Percentiles rank a stretch among this genome's conserved stretches.
These are phyloP conservation scores for Epinephelus fuscoguttatus DNA, from an alignment of 2,113 vertebrate genomes.

Conservation along the genomic window DNA sequence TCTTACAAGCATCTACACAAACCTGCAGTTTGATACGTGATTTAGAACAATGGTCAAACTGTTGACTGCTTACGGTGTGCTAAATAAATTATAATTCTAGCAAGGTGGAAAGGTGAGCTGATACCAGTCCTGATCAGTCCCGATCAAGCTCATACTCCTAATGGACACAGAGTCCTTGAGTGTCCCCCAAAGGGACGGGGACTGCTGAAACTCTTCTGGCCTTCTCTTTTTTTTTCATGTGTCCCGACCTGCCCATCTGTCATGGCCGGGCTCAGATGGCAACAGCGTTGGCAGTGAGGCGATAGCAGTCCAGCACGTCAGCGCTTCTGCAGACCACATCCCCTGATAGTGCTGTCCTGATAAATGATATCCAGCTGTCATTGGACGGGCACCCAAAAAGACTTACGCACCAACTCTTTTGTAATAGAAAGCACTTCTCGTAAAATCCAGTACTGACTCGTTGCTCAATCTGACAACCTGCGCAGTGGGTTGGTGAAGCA, in stretches of 20 bases:
- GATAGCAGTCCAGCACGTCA: slow-evolving; percentile 67
- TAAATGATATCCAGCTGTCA: slow-evolving; percentile 70
- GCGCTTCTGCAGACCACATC: slow-evolving; percentile 66
- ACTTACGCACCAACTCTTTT: slow-evolving; percentile 44
- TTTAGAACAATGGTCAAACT: background rate
- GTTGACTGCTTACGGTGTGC: background rate
- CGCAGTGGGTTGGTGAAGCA: slow-evolving; percentile 24
- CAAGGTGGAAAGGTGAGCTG: background rate
- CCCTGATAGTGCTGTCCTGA: slow-evolving; percentile 66
- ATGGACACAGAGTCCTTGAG: slow-evolving; percentile 5
- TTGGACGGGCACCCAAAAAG: slow-evolving; percentile 53
- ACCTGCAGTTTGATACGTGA: background rate
- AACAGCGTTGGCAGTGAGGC: slow-evolving; percentile 47
- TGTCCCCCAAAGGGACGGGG: slow-evolving; percentile 24
- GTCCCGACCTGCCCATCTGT: slow-evolving; percentile 61
- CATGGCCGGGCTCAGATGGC: slow-evolving; percentile 63
- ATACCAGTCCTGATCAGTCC: background rate
- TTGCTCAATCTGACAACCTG: slow-evolving; percentile 48
- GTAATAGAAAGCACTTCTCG: slow-evolving; percentile 55
- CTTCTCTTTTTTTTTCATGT: slow-evolving; percentile 19
- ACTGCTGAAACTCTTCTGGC: slow-evolving; percentile 23
- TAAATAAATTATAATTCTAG: slow-evolving; percentile 21
- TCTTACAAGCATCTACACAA: background rate
- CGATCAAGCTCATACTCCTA: background rate
- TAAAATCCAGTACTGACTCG: slow-evolving; percentile 53